Percentiles rank a stretch among this genome's conserved stretches.
Evolutionary conservation across 2,113 vertebrate species (phyloP).

Genomic region (Hyperopisus bebe): DNA sequence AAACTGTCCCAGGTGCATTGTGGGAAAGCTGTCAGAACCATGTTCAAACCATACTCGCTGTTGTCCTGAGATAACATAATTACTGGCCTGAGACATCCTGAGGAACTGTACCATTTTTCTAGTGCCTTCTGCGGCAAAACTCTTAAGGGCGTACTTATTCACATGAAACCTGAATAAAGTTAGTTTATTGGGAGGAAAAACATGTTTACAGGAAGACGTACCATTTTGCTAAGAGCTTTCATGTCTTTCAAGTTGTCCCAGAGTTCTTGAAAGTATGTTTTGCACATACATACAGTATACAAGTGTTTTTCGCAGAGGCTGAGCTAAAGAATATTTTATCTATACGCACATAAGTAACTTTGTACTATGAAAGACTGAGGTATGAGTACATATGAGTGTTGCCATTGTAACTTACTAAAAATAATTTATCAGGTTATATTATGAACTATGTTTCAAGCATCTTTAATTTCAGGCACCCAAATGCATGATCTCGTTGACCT

Average conservation of each 20-base stretch:
- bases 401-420: neutral
- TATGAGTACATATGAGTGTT: neutral
- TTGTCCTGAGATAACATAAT: conserved; percentile 13
- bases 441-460: neutral
- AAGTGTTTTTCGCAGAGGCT: neutral
- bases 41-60: neutral
- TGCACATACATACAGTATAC: neutral
- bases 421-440: neutral
- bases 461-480: neutral
- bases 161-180: neutral
- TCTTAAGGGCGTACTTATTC: neutral
- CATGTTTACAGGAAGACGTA: neutral
- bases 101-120: neutral
- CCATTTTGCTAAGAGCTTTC: neutral
- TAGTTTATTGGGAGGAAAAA: neutral
- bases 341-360: neutral
- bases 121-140: neutral
- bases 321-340: neutral
- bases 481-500: neutral
- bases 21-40: neutral
- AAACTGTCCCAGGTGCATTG: neutral
- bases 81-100: neutral
- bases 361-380: neutral
- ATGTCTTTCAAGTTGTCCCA: neutral
- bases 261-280: neutral